Conservation (phyloP, 2,888 invertebrate species). For the Amphipyra berbera region DNA sequence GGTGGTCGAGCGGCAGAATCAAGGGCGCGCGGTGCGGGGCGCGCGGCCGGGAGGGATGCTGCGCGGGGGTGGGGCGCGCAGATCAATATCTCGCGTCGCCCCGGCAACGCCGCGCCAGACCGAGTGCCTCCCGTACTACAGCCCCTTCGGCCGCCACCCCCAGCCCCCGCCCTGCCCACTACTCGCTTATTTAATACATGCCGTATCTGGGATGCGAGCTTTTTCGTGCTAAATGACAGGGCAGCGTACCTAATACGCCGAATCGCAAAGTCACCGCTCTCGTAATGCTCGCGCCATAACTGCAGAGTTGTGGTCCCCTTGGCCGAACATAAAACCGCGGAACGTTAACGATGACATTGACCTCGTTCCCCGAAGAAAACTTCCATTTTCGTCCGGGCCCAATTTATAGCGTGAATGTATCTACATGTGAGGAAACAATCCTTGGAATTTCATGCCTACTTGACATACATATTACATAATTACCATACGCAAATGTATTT, state of each 20-base stretch:
- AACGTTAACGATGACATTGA: slow-evolving; percentile 77
- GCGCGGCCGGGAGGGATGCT: slow-evolving; percentile 87
- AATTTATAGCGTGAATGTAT: slow-evolving; percentile 49
- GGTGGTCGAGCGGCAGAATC: slow-evolving; percentile 78
- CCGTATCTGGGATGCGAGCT: slow-evolving; percentile 86
- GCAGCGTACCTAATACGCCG: slow-evolving; percentile 76
- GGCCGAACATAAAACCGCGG: slow-evolving; percentile 62
- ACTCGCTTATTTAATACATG: slow-evolving; percentile 88
- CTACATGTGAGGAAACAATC: slow-evolving; percentile 20
- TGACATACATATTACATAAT: neutral
- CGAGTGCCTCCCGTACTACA: slow-evolving; percentile 91
- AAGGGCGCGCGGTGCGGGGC: slow-evolving; percentile 71
- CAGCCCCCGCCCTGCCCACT: slow-evolving; percentile 75
- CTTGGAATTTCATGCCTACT: slow-evolving; percentile 9
- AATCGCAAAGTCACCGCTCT: slow-evolving; percentile 71
- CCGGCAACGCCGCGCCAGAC: slow-evolving; percentile 91
- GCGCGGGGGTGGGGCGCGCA: slow-evolving; percentile 80
- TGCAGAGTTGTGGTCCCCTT: slow-evolving; percentile 56
- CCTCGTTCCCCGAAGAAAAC: slow-evolving; percentile 69
- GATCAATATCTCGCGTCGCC: slow-evolving; percentile 89
- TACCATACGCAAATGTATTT: too few relatives aligned
- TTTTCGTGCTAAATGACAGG: slow-evolving; percentile 86
- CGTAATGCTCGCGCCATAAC: slow-evolving; percentile 63
- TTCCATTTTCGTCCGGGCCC: slow-evolving; percentile 61
- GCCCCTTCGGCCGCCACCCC: slow-evolving; percentile 69